Conservation (phyloP, 1,140 invertebrate genomes). For the Drosophila gunungcola region DNA sequence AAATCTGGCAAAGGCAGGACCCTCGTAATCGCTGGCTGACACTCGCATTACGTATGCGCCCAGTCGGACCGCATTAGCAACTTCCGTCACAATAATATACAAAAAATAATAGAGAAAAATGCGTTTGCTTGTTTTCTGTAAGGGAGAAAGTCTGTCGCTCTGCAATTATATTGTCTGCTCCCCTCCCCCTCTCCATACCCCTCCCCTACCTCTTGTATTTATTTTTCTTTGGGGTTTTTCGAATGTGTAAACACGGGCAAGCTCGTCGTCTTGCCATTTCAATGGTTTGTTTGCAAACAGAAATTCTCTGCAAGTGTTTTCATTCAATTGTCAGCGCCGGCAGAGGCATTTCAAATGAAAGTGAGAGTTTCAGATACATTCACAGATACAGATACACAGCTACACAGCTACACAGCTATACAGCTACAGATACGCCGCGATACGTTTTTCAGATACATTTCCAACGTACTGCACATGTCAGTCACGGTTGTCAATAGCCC, state of each 20-base stretch:
- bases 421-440: conserved; percentile 4
- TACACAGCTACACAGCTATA: neutral
- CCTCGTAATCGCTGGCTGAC: conserved; percentile 31
- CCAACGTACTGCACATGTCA: conserved; percentile 63
- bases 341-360: conserved; percentile 62
- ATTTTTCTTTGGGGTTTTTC: conserved; percentile 43
- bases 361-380: conserved; percentile 65
- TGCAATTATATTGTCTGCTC: conserved; percentile 67
- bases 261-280: conserved; percentile 51
- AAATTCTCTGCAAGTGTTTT: conserved; percentile 71
- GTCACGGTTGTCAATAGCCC: conserved; percentile 72
- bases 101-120: conserved; percentile 34
- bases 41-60: conserved; percentile 68
- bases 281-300: conserved; percentile 76
- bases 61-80: conserved; percentile 51
- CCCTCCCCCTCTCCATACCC: neutral
- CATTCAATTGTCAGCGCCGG: conserved; percentile 63
- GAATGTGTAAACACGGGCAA: conserved; percentile 60
- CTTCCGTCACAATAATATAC: conserved; percentile 59
- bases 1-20: conserved; percentile 29
- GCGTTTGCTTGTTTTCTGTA: conserved; percentile 50
- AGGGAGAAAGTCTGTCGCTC: conserved; percentile 72
- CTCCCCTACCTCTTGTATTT: conserved; percentile 4
- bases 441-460: conserved; percentile 9
- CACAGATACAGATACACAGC: conserved; percentile 12